Evolutionary conservation across 1,140 invertebrate genomes (phyloP).

Genomic region (Melipona quadrifasciata): DNA sequence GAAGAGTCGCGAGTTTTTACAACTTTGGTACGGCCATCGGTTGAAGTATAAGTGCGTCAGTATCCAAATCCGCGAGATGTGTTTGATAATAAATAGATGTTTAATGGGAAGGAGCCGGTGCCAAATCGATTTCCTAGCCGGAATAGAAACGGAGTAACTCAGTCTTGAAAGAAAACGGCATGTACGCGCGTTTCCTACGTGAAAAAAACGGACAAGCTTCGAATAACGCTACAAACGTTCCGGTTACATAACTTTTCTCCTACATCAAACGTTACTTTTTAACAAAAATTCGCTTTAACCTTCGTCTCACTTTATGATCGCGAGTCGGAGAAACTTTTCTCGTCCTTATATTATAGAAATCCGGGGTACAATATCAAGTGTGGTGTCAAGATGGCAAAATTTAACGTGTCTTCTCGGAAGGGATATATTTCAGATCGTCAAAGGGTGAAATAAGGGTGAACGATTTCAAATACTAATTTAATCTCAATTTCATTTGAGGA

Average conservation of each 20-base stretch:
- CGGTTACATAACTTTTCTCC: neutral
- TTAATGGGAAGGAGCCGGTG: slow-evolving; percentile 13
- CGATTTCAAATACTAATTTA: too few relatives aligned
- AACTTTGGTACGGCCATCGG: neutral
- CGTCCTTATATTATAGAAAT: neutral
- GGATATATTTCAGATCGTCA: too few relatives aligned
- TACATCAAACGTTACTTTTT: neutral
- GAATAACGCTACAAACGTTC: neutral
- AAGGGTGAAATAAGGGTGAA: too few relatives aligned
- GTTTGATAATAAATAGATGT: slow-evolving; percentile 21
- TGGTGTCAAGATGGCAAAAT: too few relatives aligned
- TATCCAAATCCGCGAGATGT: slow-evolving; percentile 6
- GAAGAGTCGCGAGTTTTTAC: too few relatives aligned
- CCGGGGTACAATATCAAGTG: too few relatives aligned
- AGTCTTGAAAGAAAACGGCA: neutral
- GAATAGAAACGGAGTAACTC: slow-evolving; percentile 20
- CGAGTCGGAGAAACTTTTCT: neutral
- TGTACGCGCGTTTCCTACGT: neutral
- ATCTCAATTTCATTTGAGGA: too few relatives aligned
- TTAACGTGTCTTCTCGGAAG: too few relatives aligned
- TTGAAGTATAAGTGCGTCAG: neutral
- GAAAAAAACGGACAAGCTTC: too few relatives aligned
- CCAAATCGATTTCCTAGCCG: slow-evolving; percentile 31
- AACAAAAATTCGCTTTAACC: neutral
- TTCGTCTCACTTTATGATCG: neutral